Evolutionary conservation across 2,888 invertebrate genomes (phyloP).

Genomic region (Rhagophthalmus giganteus): DNA sequence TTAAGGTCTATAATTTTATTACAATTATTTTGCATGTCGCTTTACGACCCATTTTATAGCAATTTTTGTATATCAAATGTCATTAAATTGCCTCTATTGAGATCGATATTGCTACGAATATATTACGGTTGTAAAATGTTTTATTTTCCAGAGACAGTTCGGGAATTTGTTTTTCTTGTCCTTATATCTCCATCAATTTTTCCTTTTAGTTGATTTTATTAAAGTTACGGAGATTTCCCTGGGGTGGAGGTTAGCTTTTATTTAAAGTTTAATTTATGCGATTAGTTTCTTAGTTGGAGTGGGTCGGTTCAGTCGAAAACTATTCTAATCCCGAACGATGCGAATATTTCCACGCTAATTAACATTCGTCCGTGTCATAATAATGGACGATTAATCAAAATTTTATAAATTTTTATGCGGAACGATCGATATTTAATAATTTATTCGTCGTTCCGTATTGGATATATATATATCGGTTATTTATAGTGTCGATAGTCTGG

Average conservation of each 20-base stretch:
- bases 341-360: not conserved
- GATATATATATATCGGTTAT: too few species aligned
- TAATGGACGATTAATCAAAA: not conserved
- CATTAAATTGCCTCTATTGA: constrained; percentile 20
- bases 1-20: constrained; percentile 34
- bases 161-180: constrained; percentile 11
- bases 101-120: constrained; percentile 16
- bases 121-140: constrained; percentile 18
- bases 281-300: not conserved
- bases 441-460: not conserved
- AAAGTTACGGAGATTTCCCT: constrained; percentile 6
- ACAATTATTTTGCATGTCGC: constrained; percentile 37
- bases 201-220: constrained; percentile 12
- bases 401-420: too few species aligned
- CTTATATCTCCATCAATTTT: constrained; percentile 1
- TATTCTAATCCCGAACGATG: not conserved
- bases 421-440: not conserved
- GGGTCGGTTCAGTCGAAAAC: not conserved
- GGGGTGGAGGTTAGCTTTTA: not conserved
- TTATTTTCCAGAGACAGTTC: constrained; percentile 14
- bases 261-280: constrained; percentile 10
- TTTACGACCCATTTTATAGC: constrained; percentile 26
- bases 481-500: not conserved
- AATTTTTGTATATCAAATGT: constrained; percentile 24
- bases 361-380: not conserved